Evolutionary conservation across 2,797 vertebrate genomes (phyloP).

Genomic region (Pyrocephalus nanus): DNA sequence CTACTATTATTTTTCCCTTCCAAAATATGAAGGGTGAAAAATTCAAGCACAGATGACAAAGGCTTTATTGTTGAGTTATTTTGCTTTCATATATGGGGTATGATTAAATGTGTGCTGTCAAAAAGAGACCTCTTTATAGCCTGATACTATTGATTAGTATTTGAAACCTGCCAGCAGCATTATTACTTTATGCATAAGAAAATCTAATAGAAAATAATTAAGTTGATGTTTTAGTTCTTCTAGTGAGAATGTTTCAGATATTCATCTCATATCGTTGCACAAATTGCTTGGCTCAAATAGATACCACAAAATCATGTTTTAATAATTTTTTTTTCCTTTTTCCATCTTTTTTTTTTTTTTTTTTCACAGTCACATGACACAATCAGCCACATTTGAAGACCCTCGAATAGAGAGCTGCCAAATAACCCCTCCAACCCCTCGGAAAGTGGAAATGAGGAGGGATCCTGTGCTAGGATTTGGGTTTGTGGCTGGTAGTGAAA

Average conservation of each 20-base stretch:
- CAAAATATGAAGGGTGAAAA: conserved; percentile 3
- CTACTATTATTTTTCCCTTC: background rate
- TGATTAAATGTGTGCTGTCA: conserved; percentile 19
- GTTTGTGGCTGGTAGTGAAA: conserved; percentile 98
- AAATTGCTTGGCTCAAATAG: conserved; percentile 19
- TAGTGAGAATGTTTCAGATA: conserved; percentile 17
- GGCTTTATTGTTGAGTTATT: background rate
- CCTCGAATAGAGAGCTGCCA: conserved; percentile 91
- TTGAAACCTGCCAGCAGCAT: background rate
- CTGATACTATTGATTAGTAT: conserved; percentile 23
- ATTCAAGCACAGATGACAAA: background rate
- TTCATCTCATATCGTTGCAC: conserved; percentile 48
- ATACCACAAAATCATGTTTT: conserved; percentile 52
- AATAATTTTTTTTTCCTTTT: conserved; percentile 61
- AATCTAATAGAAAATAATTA: background rate
- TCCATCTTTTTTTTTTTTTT: conserved; percentile 56
- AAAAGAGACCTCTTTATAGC: background rate
- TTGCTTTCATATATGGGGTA: background rate
- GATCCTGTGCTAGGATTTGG: conserved; percentile 98
- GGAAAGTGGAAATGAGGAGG: conserved; percentile 97
- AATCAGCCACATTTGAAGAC: conserved; percentile 92
- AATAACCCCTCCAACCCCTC: conserved; percentile 89
- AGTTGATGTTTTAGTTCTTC: background rate
- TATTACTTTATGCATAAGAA: background rate
- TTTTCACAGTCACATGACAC: conserved; percentile 87